These are phyloP conservation scores for Tenthredo scrophulariae DNA, from an alignment of 2,888 invertebrate genomes.

Conservation along the genomic window DNA sequence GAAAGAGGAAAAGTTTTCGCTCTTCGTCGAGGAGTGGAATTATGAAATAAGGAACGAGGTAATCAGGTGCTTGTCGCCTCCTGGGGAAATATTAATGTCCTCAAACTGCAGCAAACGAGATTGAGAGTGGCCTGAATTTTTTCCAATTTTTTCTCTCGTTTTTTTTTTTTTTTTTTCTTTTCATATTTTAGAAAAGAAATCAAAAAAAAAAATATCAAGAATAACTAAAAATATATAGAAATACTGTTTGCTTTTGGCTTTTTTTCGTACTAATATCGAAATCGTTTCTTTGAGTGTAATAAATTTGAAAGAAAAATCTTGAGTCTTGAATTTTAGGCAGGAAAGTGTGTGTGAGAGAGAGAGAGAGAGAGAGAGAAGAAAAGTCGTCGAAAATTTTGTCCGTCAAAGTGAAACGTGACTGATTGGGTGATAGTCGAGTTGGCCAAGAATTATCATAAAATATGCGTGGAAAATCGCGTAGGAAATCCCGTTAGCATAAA, in stretches of 20 bases:
- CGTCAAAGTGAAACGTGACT: constrained; percentile 38
- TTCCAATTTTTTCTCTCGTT: background rate
- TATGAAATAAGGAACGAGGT: constrained; percentile 2
- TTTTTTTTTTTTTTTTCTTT: background rate
- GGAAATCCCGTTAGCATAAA: constrained; percentile 51
- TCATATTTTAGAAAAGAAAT: background rate
- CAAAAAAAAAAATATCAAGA: background rate
- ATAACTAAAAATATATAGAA: background rate
- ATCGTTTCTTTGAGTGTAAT: background rate
- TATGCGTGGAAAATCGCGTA: constrained; percentile 43
- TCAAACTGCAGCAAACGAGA: constrained; percentile 1
- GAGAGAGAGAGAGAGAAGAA: background rate
- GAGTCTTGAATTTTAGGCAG: background rate
- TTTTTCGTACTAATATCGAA: background rate
- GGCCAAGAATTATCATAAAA: constrained; percentile 45
- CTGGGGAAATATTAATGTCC: constrained; percentile 29
- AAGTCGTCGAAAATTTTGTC: background rate
- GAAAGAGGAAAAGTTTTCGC: constrained; percentile 14
- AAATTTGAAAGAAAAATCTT: no score
- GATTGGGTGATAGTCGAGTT: constrained; percentile 49
- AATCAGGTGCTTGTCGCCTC: constrained; percentile 35
- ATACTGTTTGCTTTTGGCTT: background rate
- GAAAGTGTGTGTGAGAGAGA: background rate
- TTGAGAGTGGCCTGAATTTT: background rate
- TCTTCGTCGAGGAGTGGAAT: background rate